These are phyloP conservation scores for Umimayanthus chanpuru DNA, from an alignment of 92 coral and sea anemone genomes.

Conservation along the genomic window DNA sequence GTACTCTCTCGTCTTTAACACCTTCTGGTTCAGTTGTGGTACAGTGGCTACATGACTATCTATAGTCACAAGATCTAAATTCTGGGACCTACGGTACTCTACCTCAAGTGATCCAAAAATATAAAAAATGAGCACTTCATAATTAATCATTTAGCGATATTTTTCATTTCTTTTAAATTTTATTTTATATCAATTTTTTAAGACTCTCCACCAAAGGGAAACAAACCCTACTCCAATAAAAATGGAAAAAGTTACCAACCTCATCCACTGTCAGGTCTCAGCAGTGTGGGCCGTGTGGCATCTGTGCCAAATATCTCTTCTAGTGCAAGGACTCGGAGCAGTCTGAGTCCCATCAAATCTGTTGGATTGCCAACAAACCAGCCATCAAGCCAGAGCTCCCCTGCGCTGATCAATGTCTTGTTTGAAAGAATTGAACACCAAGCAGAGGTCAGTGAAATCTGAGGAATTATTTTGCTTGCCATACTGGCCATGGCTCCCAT, in stretches of 20 bases:
- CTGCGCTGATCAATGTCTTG: conserved; percentile 82
- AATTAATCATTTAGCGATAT: background rate
- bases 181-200: background rate
- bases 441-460: conserved; percentile 67
- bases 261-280: background rate
- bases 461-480: background rate
- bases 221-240: background rate
- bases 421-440: conserved; percentile 90
- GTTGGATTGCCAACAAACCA: conserved; percentile 54
- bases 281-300: background rate
- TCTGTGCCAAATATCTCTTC: background rate
- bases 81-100: too few relatives aligned
- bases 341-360: conserved; percentile 58
- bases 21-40: too few relatives aligned
- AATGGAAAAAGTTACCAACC: conserved; percentile 25
- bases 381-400: conserved; percentile 66
- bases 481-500: too few relatives aligned
- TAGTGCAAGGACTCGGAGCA: background rate
- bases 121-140: too few relatives aligned
- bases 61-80: too few relatives aligned
- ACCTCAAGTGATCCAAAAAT: too few relatives aligned
- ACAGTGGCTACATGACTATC: too few relatives aligned
- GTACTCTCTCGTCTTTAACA: too few relatives aligned
- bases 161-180: too few relatives aligned
- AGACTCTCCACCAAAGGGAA: conserved; percentile 28